Evolutionary conservation across 1,140 invertebrate genomes (phyloP), one percentile per base, ranked within the genome.

Genomic region (Drosophila albomicans): DNA sequence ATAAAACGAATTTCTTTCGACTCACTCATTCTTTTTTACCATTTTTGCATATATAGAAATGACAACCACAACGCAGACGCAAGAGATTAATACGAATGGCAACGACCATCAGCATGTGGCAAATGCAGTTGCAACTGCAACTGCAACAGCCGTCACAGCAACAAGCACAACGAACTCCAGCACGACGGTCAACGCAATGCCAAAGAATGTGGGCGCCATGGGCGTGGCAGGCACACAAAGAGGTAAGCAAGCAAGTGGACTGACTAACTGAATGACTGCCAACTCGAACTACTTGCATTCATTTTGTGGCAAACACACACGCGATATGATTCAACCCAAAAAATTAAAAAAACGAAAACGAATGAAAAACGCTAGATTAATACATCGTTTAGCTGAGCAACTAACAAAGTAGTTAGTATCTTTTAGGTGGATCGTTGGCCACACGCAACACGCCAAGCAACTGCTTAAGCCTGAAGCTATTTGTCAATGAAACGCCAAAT

Each of bases 61-160:
- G 84, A 84, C 80, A 78, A 87, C 84, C 63, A 82, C 72, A 69
- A 77, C 58, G 62, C 79, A 82, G 74, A 38, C 65, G 77, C 30
- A 32, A 8, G 77, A 88, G 73, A 75, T 79, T 70, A 87, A 68
- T 59, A 65, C 82, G 16, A 87, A 79, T 51, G 70, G 69, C 32
- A 59, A 45, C 20, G 20, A 11, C 48, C 48, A 38, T 1, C 10
- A 11, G 3, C 5, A 11, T n/a, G 49, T 25, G 35, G 46, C 61
- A 38, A 15, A 7, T 25, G 49, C 49, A 45, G 13, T 20, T 25
- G 56, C 56, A 46, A 48, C 43, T 7, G n/a, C 58, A 30, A 61
- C 58, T 4, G 20, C 52, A 32, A 35, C 32, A 28, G 30, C 52
- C 38, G 25, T 16, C 5, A 13, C 28, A 13, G 13, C 32, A 32